Evolutionary conservation across 1,140 invertebrate species (phyloP).

Genomic region (Aphaenogaster ashmeadi): DNA sequence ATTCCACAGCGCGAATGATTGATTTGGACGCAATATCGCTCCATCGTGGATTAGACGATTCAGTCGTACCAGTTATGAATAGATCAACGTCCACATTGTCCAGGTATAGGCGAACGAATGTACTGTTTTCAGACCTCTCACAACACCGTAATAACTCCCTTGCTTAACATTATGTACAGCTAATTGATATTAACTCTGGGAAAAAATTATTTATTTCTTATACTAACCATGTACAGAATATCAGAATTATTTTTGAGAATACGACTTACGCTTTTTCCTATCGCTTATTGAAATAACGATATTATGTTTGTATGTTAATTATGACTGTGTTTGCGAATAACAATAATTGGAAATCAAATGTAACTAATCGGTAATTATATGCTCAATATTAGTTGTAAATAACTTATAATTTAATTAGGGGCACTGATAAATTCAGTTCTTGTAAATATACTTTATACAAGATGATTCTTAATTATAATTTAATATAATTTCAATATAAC

Average conservation of each 20-base stretch:
- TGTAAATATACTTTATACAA: constrained; percentile 12
- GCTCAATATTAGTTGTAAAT: constrained; percentile 18
- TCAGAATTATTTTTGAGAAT: constrained; percentile 24
- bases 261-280: constrained; percentile 15
- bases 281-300: constrained; percentile 7
- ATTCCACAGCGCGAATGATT: constrained; percentile 79
- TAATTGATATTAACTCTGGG: constrained; percentile 1
- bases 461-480: not conserved
- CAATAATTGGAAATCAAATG: not conserved
- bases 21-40: constrained; percentile 88
- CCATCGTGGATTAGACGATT: constrained; percentile 89
- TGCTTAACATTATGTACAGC: constrained; percentile 48
- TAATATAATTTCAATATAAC: not conserved
- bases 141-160: constrained; percentile 55
- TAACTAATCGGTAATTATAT: constrained; percentile 24
- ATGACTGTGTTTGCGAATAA: constrained; percentile 24
- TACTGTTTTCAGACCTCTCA: constrained; percentile 39
- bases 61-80: constrained; percentile 71
- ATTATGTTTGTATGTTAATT: constrained; percentile 12
- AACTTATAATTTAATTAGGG: constrained; percentile 9
- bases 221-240: constrained; percentile 34
- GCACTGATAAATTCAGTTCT: not conserved
- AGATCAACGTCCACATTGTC: constrained; percentile 82
- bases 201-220: constrained; percentile 45
- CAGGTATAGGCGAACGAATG: constrained; percentile 78